Evolutionary conservation across 2,888 invertebrate genomes (phyloP).

Genomic region (Cantharis lateralis): DNA sequence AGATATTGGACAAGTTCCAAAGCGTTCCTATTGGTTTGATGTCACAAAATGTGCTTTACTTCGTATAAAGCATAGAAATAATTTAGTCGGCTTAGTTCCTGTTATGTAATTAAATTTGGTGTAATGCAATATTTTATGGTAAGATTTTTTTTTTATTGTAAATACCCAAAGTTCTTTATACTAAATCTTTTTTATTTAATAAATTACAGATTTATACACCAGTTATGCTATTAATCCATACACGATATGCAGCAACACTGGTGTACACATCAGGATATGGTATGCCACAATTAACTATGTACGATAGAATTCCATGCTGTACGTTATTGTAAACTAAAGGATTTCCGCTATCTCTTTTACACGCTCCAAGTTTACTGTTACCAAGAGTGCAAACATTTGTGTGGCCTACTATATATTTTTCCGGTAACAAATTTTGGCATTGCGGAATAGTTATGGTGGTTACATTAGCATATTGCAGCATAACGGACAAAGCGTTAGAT

Average conservation of each 20-base stretch:
- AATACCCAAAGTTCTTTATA: too few relatives aligned
- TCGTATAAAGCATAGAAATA: too few relatives aligned
- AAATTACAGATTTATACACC: background rate
- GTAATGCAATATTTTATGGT: too few relatives aligned
- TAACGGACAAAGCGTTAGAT: background rate
- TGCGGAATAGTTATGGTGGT: background rate
- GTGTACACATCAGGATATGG: background rate
- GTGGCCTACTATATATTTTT: background rate
- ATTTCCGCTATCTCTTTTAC: background rate
- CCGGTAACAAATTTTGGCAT: background rate
- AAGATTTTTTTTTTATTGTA: too few relatives aligned
- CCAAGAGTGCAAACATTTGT: background rate
- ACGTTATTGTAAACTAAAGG: background rate
- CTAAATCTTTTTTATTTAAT: background rate
- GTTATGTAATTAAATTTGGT: too few relatives aligned
- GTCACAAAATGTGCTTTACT: too few relatives aligned
- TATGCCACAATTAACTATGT: background rate
- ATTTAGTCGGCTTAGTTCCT: too few relatives aligned
- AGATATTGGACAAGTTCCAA: too few relatives aligned
- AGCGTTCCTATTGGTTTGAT: too few relatives aligned
- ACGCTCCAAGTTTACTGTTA: background rate
- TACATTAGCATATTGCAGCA: background rate
- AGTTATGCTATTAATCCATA: background rate
- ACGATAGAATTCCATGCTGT: background rate
- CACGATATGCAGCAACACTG: background rate